Conservation (phyloP, 2,113 vertebrate species). For the Toxotes jaculatrix region DNA sequence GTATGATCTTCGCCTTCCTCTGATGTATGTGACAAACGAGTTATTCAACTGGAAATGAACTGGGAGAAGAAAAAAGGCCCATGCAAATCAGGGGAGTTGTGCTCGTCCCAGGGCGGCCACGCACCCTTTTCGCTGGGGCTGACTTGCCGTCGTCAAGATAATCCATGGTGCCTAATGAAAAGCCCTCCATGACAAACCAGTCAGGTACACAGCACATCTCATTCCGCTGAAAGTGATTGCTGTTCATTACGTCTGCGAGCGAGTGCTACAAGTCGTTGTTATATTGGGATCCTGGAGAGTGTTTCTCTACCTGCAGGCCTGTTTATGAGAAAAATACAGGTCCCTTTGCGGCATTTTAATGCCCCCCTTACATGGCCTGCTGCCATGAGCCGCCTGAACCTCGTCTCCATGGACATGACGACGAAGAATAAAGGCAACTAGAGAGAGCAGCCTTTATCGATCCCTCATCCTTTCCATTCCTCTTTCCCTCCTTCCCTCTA, state of each 20-base stretch:
- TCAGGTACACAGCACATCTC: conserved; percentile 42
- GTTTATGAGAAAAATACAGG: conserved; percentile 55
- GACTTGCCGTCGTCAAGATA: conserved; percentile 30
- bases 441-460: conserved; percentile 70
- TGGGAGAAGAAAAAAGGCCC: conserved; percentile 55
- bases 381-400: conserved; percentile 54
- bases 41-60: conserved; percentile 77
- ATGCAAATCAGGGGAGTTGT: conserved; percentile 51
- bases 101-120: conserved; percentile 48
- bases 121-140: conserved; percentile 29
- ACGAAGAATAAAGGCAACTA: conserved; percentile 56
- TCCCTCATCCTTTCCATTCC: conserved; percentile 57
- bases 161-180: conserved; percentile 44
- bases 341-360: conserved; percentile 59
- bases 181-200: conserved; percentile 18
- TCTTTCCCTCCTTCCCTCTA: conserved; percentile 49
- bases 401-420: conserved; percentile 44
- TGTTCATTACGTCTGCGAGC: conserved; percentile 22
- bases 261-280: conserved; percentile 3
- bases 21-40: conserved; percentile 81
- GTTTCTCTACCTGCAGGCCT: conserved; percentile 54
- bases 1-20: conserved; percentile 80
- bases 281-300: conserved; percentile 20
- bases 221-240: conserved; percentile 22
- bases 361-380: conserved; percentile 46